Percentiles rank a stretch among this genome's conserved stretches.
Evolutionary conservation across 2,797 vertebrate genomes (phyloP).

Genomic region (Esox lucius): DNA sequence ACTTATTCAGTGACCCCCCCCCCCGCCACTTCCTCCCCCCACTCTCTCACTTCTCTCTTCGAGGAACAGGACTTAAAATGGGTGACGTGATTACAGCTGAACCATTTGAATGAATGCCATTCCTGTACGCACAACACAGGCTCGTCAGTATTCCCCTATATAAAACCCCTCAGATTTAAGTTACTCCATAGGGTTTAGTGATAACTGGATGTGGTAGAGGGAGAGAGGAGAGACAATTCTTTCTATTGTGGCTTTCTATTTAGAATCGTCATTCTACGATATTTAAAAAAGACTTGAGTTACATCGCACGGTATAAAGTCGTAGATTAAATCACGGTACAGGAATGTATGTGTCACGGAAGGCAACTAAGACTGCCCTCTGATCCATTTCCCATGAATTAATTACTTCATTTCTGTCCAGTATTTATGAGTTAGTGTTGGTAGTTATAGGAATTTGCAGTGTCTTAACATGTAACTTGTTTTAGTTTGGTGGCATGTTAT

Average conservation of each 20-base stretch:
- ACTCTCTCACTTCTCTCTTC: constrained; percentile 3
- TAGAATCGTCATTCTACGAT: not conserved
- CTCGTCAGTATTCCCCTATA: not conserved
- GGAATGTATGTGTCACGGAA: too few species aligned
- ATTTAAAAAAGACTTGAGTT: too few species aligned
- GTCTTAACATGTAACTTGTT: too few species aligned
- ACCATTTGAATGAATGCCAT: not conserved
- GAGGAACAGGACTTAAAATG: not conserved
- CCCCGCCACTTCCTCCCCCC: not conserved
- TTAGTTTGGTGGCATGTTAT: too few species aligned
- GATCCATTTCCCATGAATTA: too few species aligned
- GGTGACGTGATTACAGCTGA: not conserved
- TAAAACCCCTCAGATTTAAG: not conserved
- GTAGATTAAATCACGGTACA: too few species aligned
- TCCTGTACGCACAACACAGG: not conserved
- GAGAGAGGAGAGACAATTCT: not conserved
- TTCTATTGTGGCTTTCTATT: not conserved
- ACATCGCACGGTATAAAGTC: too few species aligned
- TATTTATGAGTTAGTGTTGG: too few species aligned
- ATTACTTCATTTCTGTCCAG: too few species aligned
- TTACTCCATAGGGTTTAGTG: not conserved
- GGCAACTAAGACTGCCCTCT: too few species aligned
- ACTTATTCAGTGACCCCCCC: constrained; percentile 1
- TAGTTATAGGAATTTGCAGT: too few species aligned
- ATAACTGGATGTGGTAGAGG: not conserved